Evolutionary conservation across 2,888 invertebrate species (phyloP).

Genomic region (Microctonus brassicae): DNA sequence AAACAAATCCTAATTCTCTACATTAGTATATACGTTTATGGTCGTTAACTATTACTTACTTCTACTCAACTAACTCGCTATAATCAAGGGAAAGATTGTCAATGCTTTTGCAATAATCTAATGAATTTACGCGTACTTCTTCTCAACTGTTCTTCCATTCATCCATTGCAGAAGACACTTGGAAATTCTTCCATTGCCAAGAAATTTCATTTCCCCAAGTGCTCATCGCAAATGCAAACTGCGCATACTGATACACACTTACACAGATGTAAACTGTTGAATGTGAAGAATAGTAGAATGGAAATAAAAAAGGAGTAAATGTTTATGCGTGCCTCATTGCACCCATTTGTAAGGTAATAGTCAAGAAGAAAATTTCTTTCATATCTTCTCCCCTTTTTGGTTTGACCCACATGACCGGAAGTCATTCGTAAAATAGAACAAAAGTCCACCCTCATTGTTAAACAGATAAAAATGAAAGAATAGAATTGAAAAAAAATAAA

Average conservation of each 20-base stretch:
- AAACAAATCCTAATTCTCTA: too few relatives aligned
- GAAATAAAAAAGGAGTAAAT: constrained; percentile 7
- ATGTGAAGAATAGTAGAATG: neutral
- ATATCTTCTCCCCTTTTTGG: constrained; percentile 7
- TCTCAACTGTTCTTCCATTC: neutral
- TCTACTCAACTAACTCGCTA: constrained; percentile 32
- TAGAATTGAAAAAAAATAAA: neutral
- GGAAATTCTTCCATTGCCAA: constrained; percentile 13
- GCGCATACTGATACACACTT: neutral
- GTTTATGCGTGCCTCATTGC: constrained; percentile 24
- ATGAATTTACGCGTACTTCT: constrained; percentile 18
- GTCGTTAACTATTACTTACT: constrained; percentile 30
- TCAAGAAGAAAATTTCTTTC: constrained; percentile 19
- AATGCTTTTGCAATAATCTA: neutral
- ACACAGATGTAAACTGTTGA: neutral
- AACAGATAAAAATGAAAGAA: too few relatives aligned
- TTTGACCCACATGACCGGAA: constrained; percentile 3
- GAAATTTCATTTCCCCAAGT: constrained; percentile 29
- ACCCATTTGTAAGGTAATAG: constrained; percentile 25
- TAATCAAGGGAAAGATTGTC: constrained; percentile 27
- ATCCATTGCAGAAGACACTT: neutral
- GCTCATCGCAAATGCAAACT: constrained; percentile 17
- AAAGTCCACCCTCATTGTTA: neutral
- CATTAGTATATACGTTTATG: neutral
- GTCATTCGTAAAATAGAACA: neutral